Conservation (phyloP, 2,797 vertebrate species). For the Chaenodraco wilsoni region DNA sequence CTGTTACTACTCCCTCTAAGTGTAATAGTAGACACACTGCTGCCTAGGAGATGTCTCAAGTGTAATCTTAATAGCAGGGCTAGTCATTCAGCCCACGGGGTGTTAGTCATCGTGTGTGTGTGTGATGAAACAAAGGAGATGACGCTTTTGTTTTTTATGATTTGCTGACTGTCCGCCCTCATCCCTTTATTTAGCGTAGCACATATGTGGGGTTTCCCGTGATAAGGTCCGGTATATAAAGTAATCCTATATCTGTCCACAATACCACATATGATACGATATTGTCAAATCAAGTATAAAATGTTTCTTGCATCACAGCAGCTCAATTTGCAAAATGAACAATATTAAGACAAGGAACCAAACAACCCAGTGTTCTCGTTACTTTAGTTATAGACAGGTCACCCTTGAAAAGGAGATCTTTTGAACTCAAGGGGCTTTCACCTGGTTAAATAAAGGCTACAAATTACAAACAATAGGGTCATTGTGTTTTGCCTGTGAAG, state of each 20-base stretch:
- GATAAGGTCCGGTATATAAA: neutral
- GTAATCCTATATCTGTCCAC: neutral
- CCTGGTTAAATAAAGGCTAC: too few species aligned
- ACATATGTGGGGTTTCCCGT: slow-evolving; percentile 9
- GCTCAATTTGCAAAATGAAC: too few species aligned
- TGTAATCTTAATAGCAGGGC: slow-evolving; percentile 14
- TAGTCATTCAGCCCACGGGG: slow-evolving; percentile 56
- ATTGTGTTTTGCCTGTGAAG: neutral
- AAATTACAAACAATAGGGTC: neutral
- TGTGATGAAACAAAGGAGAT: slow-evolving; percentile 15
- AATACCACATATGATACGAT: too few species aligned
- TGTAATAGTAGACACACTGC: slow-evolving; percentile 47
- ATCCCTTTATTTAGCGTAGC: slow-evolving; percentile 1
- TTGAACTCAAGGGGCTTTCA: too few species aligned
- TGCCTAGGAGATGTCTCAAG: slow-evolving; percentile 46
- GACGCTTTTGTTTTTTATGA: slow-evolving; percentile 3
- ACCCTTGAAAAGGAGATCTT: too few species aligned
- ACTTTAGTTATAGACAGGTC: neutral
- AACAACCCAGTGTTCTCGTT: neutral
- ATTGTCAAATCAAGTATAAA: too few species aligned
- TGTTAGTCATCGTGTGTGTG: slow-evolving; percentile 41
- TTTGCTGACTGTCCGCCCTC: slow-evolving; percentile 1
- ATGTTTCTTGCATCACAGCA: too few species aligned
- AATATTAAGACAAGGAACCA: too few species aligned
- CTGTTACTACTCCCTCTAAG: slow-evolving; percentile 12